These are phyloP conservation scores for Poeciliopsis retropinna DNA, from an alignment of 2,113 vertebrate species.

Conservation along the genomic window DNA sequence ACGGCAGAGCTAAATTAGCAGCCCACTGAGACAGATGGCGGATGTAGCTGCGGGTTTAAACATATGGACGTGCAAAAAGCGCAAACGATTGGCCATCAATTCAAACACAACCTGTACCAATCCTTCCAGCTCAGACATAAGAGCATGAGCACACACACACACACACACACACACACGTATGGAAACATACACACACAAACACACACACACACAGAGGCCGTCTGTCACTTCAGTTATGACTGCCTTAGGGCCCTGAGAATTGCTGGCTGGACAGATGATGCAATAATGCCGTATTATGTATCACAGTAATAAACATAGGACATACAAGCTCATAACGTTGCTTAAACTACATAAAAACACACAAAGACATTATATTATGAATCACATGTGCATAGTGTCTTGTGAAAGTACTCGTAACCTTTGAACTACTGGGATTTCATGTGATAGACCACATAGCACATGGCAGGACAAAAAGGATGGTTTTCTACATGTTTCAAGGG, in stretches of 20 bases:
- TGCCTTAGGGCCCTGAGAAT: constrained; percentile 60
- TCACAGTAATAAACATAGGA: constrained; percentile 59
- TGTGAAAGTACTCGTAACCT: background rate
- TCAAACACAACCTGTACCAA: constrained; percentile 63
- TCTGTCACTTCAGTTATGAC: constrained; percentile 65
- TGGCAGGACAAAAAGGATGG: background rate
- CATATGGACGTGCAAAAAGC: constrained; percentile 69
- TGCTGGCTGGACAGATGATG: constrained; percentile 72
- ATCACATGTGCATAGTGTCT: background rate
- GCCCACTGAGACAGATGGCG: constrained; percentile 68
- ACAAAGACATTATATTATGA: constrained; percentile 8
- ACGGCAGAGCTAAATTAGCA: constrained; percentile 69
- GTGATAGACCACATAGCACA: background rate
- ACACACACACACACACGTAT: constrained; percentile 26
- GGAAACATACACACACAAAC: constrained; percentile 7
- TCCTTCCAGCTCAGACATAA: constrained; percentile 41
- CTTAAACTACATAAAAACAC: constrained; percentile 32
- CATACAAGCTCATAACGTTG: constrained; percentile 44
- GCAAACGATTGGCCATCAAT: constrained; percentile 62
- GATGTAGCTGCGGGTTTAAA: constrained; percentile 71
- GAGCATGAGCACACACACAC: constrained; percentile 9
- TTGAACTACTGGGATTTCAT: background rate
- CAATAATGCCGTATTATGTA: constrained; percentile 71
- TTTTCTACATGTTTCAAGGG: background rate
- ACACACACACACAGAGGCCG: constrained; percentile 31